Conservation (phyloP, 2,888 invertebrate species). For the Bibio marci region DNA sequence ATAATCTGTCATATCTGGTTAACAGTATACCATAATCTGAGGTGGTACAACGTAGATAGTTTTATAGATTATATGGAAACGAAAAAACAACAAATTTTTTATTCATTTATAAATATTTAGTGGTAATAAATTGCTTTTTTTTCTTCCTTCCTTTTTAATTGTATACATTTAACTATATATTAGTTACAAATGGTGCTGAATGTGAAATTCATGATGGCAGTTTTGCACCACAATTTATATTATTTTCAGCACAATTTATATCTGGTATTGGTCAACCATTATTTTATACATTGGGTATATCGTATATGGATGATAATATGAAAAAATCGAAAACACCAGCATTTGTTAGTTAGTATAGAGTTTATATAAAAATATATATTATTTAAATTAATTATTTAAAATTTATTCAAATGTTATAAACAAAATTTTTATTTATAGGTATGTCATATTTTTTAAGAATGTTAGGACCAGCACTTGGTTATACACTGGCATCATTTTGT, state of each 20-base stretch:
- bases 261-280: constrained; percentile 53
- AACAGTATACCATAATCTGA: too few species aligned
- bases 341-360: constrained; percentile 39
- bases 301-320: constrained; percentile 63
- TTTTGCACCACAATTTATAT: constrained; percentile 40
- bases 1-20: too few species aligned
- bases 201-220: constrained; percentile 37
- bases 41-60: too few species aligned
- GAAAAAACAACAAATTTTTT: too few species aligned
- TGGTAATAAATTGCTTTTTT: too few species aligned
- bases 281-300: constrained; percentile 49
- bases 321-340: constrained; percentile 56
- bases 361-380: not conserved
- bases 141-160: not conserved
- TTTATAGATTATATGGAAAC: too few species aligned
- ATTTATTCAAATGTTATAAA: too few species aligned
- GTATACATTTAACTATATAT: not conserved
- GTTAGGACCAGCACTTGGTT: constrained; percentile 52
- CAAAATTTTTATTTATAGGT: too few species aligned
- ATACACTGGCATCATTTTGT: constrained; percentile 44
- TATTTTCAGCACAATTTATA: constrained; percentile 50
- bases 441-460: constrained; percentile 48
- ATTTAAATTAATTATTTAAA: not conserved
- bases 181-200: constrained; percentile 13
- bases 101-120: too few species aligned